Conservation (phyloP, 2,113 vertebrate genomes). For the Aegithalos caudatus region DNA sequence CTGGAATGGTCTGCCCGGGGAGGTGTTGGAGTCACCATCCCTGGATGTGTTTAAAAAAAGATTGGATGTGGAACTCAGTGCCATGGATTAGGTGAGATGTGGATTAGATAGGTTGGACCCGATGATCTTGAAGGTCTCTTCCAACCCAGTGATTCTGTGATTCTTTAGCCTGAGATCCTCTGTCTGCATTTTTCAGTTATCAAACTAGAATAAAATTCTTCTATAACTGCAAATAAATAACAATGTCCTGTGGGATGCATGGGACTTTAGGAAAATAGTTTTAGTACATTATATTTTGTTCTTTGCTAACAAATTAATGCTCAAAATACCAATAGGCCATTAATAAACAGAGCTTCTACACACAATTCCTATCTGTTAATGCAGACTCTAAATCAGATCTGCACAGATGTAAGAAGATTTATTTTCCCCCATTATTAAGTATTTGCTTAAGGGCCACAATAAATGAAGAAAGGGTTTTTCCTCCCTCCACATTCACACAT, state of each 20-base stretch:
- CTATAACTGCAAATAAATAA: not conserved
- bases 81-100: not conserved
- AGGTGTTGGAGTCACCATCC: not conserved
- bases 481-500: not conserved
- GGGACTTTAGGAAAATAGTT: not conserved
- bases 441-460: not conserved
- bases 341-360: not conserved
- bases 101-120: not conserved
- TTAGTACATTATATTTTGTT: not conserved
- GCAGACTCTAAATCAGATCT: not conserved
- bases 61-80: not conserved
- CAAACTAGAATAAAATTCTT: not conserved
- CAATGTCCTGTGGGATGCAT: not conserved
- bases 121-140: not conserved
- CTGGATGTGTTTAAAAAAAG: not conserved
- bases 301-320: not conserved
- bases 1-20: not conserved
- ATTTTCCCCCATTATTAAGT: fast-evolving
- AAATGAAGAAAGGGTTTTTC: not conserved
- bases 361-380: not conserved
- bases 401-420: not conserved
- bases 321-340: not conserved
- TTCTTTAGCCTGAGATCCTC: not conserved
- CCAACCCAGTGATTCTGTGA: not conserved
- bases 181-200: not conserved